Percentiles rank a stretch among this genome's conserved stretches.
These are phyloP conservation scores for Onthophagus taurus DNA, from an alignment of 1,140 invertebrate species.

Conservation along the genomic window DNA sequence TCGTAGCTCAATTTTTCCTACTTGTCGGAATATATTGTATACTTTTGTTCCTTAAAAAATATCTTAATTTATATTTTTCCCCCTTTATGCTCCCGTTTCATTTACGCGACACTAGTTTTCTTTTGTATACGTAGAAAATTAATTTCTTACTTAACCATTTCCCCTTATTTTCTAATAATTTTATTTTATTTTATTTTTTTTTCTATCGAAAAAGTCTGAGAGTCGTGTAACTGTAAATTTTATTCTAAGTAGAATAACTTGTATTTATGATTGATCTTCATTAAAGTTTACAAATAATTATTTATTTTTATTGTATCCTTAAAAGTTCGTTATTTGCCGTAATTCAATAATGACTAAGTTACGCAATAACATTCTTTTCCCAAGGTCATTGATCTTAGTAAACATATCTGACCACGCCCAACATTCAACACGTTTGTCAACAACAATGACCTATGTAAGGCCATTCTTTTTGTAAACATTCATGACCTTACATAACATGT, in stretches of 20 bases:
- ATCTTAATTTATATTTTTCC: too few relatives aligned
- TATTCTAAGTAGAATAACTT: constrained; percentile 15
- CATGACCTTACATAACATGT: too few relatives aligned
- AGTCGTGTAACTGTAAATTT: constrained; percentile 13
- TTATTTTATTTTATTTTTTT: background rate
- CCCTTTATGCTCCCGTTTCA: background rate
- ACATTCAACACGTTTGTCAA: too few relatives aligned
- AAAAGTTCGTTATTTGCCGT: too few relatives aligned
- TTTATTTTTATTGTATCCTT: background rate
- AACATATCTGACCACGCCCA: too few relatives aligned
- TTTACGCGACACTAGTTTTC: background rate
- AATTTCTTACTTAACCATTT: constrained; percentile 1
- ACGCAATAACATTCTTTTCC: too few relatives aligned
- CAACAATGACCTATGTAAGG: too few relatives aligned
- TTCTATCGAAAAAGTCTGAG: constrained; percentile 11
- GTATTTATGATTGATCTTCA: constrained; percentile 20
- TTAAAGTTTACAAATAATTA: constrained; percentile 12
- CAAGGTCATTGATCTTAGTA: too few relatives aligned
- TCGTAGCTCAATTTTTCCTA: constrained; percentile 10
- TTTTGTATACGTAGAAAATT: background rate
- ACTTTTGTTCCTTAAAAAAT: too few relatives aligned
- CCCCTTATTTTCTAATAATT: too few relatives aligned
- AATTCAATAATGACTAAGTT: too few relatives aligned
- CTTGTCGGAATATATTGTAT: constrained; percentile 6
- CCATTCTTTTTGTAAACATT: too few relatives aligned